These are phyloP conservation scores for Muraenolepis orangiensis DNA, from an alignment of 2,797 vertebrate genomes.

Conservation along the genomic window DNA sequence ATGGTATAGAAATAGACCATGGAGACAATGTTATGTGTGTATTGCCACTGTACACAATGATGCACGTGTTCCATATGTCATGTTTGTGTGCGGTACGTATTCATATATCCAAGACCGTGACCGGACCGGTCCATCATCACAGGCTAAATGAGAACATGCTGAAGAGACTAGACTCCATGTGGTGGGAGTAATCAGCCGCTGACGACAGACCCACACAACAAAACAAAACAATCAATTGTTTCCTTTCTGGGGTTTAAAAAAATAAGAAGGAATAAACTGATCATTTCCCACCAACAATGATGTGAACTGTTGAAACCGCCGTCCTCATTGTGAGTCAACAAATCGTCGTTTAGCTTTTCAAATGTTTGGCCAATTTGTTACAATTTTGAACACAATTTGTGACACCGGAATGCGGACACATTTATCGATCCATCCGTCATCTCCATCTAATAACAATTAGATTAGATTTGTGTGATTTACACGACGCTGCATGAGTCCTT, in stretches of 20 bases:
- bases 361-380: neutral
- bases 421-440: neutral
- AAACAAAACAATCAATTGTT: constrained; percentile 22
- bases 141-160: constrained; percentile 29
- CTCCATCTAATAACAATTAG: neutral
- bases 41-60: too few relatives aligned
- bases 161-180: neutral
- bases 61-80: neutral
- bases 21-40: neutral
- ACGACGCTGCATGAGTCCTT: neutral
- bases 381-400: too few relatives aligned
- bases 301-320: neutral
- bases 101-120: neutral
- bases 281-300: neutral
- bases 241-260: neutral
- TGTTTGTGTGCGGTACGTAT: neutral
- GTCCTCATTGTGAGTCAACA: neutral
- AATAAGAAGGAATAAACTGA: neutral
- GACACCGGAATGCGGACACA: neutral
- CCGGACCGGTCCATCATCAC: constrained; percentile 33
- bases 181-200: constrained; percentile 24
- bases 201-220: neutral
- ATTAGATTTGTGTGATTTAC: neutral
- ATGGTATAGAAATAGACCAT: neutral
- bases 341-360: neutral